Evolutionary conservation across 2,888 invertebrate species (phyloP), one percentile per base, ranked within the genome.

Genomic region (Megastigmus dorsalis): DNA sequence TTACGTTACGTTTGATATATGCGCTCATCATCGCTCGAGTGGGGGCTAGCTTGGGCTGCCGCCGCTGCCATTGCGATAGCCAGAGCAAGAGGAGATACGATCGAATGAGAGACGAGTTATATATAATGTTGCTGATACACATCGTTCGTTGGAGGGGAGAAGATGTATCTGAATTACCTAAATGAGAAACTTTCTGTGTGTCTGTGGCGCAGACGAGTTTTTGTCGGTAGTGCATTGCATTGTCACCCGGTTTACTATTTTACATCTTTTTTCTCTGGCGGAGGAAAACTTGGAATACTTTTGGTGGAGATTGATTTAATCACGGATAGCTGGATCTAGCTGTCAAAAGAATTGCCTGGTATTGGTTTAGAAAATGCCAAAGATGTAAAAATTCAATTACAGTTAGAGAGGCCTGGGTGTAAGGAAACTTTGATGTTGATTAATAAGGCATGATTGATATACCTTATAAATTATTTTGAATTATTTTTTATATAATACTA

Each of bases 1-100:
- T 82, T 82, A 82, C 60, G 59, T 66, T 72, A 66, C 38, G 30
- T 48, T 75, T 69, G 59, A 73, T 73, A 48, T 60, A 54, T 76
- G 52, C 60, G 59, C 73, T 73, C 68, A 67, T 73, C 73, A 73
- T 73, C 65, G 66, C 71, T n/a, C 26, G 50, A 38, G 15, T 38
- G 15, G 15, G 41, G n/a, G 15, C 41, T 3, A n/a, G 15, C 13
- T n/a, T 15, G 63, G 45, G 23, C 6, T 15, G 63, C 15, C 41
- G 9, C 43, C 43, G 23, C 43, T 33, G 23, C 41, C 52, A 18
- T 65, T 6, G 18, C 36, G 4, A 7, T 63, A 20, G 38, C 15
- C 7, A 57, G 33, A 13, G 28, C 26, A 26, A 10, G 26, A 23
- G 38, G 18, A 55, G 66, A 68, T 68, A 60, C 36, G 26, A 69